Conservation (phyloP, 2,797 vertebrate genomes). For the Meriones psammophilus region DNA sequence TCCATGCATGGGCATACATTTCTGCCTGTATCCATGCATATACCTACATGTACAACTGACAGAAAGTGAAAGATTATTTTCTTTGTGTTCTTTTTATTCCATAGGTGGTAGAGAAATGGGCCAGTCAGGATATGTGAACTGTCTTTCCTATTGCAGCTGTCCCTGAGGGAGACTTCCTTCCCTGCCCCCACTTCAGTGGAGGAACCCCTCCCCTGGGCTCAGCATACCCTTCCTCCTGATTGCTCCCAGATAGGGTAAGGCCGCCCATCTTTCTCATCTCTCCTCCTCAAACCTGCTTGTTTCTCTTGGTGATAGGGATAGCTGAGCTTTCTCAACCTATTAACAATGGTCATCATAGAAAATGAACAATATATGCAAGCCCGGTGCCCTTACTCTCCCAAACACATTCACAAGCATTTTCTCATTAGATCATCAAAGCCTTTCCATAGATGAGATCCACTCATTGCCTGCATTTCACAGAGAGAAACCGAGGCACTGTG, state of each 20-base stretch:
- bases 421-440: background rate
- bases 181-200: background rate
- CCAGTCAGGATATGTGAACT: background rate
- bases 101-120: background rate
- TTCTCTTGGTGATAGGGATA: background rate
- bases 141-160: background rate
- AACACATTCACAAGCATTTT: background rate
- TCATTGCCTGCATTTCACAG: background rate
- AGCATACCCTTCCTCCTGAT: background rate
- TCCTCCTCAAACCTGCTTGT: background rate
- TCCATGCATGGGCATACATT: no score
- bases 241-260: background rate
- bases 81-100: constrained; percentile 13
- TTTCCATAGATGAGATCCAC: background rate
- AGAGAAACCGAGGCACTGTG: background rate
- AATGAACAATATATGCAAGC: background rate
- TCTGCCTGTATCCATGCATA: background rate
- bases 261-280: background rate
- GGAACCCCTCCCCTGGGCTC: no score
- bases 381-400: background rate
- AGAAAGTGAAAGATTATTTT: background rate
- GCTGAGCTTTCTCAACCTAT: background rate
- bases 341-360: background rate
- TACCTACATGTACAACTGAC: background rate
- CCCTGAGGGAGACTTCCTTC: background rate